Base-by-base conservation (phyloP, 2,797 vertebrate genomes). In the Danio aesculapii region DNA sequence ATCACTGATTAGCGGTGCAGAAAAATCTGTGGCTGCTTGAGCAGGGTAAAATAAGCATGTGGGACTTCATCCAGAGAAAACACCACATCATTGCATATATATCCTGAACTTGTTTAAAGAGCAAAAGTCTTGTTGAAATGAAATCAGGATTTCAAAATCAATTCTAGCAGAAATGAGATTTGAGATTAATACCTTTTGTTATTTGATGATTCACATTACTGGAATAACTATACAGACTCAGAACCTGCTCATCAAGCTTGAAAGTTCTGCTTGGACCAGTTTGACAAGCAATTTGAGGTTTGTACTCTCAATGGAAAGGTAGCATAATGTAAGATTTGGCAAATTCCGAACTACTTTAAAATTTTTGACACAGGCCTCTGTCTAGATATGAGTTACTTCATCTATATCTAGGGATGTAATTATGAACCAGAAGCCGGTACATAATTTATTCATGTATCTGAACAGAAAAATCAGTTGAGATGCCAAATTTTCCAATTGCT, bases 21-120 rank as follows among this genome's bases (percentile, higher is more conserved):
- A 53, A 44, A 55, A 44, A 72, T 57, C 49, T 53, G n/a, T 44
- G 61, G 47, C 49, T 55, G 6, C 50, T 67, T 77, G n/a, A 46
- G 43, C 52, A 67, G 52, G 52, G 63, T 67, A 47, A 63, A 57
- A 63, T 17, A 55, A 44, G 43, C 75, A 67, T n/a, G 16, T 13
- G 63, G 52, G 19, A 6, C 41, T 67, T 8, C 16, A 71, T 71
- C 68, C 68, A 55, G 50, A 46, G 44, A 69, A 14, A 21, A 46
- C 19, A 21, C 17, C 39, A 30, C 66, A 8, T 8, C 50, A 21
- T 55, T 66, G 50, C 8, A 46, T 66, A 43, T 19, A 19, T 39
- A 50, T 64, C n/a, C 41, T 30, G 16, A n/a, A 47, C 13, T 17
- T 68, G 19, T 30, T 47, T 47, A 52, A 47, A 39, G 43, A 39